Evolutionary conservation across 2,797 vertebrate genomes (phyloP).

Genomic region (Argyrosomus regius): DNA sequence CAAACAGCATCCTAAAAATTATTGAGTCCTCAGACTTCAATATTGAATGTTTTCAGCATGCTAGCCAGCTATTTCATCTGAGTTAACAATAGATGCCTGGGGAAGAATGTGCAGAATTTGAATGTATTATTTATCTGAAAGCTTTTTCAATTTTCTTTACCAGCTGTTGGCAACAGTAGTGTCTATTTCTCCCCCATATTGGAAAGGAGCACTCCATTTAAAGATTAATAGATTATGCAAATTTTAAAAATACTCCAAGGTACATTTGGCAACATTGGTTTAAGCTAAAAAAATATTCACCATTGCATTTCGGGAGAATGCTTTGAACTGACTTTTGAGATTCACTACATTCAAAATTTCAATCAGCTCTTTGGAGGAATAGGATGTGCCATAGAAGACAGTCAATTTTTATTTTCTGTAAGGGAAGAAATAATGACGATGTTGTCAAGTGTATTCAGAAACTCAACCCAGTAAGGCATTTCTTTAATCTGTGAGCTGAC

Average conservation of each 20-base stretch:
- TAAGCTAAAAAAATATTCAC: constrained; percentile 49
- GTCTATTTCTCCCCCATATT: constrained; percentile 31
- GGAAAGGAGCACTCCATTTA: constrained; percentile 48
- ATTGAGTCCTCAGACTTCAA: constrained; percentile 36
- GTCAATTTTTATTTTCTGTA: constrained; percentile 46
- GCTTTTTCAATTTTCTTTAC: constrained; percentile 60
- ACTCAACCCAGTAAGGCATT: not conserved
- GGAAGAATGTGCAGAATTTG: constrained; percentile 58
- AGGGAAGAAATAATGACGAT: constrained; percentile 45
- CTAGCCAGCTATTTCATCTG: constrained; percentile 47
- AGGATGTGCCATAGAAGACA: constrained; percentile 20
- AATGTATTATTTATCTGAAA: constrained; percentile 73
- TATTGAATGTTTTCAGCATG: constrained; percentile 51
- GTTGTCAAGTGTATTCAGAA: constrained; percentile 43
- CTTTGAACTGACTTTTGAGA: constrained; percentile 65
- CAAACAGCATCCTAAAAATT: constrained; percentile 42
- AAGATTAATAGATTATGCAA: constrained; percentile 63
- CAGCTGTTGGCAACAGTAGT: constrained; percentile 43
- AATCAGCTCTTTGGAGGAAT: constrained; percentile 65
- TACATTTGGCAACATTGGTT: constrained; percentile 70
- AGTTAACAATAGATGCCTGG: constrained; percentile 59
- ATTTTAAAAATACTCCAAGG: constrained; percentile 49
- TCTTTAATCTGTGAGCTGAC: constrained; percentile 19
- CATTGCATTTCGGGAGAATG: constrained; percentile 28
- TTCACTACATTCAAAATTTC: constrained; percentile 47